Conservation (phyloP, 2,797 vertebrate genomes). For the Mus spretus region DNA sequence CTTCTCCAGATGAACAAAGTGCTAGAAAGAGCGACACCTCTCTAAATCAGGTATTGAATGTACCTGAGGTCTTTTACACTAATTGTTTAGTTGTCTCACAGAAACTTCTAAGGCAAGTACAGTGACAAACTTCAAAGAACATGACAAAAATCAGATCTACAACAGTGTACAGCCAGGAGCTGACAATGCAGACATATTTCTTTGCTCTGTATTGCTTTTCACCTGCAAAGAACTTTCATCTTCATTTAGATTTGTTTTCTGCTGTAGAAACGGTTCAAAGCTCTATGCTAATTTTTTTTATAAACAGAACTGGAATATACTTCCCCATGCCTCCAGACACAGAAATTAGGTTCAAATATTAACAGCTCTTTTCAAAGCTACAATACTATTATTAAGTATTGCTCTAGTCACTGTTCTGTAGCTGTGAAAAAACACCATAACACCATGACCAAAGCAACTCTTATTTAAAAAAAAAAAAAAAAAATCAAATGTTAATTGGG, state of each 20-base stretch:
- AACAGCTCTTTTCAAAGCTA: slow-evolving; percentile 45
- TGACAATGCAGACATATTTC: neutral
- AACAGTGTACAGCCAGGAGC: neutral
- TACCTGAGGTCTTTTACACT: neutral
- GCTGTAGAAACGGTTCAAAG: neutral
- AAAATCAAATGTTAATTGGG: too few relatives aligned
- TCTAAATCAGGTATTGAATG: slow-evolving; percentile 37
- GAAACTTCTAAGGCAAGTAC: neutral
- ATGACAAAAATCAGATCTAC: neutral
- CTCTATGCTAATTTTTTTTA: slow-evolving; percentile 31
- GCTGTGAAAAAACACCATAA: neutral
- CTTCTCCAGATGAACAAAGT: neutral
- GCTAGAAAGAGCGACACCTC: neutral
- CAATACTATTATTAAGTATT: neutral
- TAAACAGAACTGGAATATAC: neutral
- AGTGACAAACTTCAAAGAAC: neutral
- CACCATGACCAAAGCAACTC: neutral
- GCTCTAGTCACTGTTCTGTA: neutral
- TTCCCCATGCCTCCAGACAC: slow-evolving; percentile 2
- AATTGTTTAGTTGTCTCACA: neutral
- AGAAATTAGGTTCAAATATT: slow-evolving; percentile 52
- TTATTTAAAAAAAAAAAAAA: neutral
- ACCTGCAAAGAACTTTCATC: neutral
- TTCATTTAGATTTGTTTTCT: slow-evolving; percentile 30
- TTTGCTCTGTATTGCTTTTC: neutral